Base-by-base conservation (phyloP, 2,113 vertebrate genomes). In the Cheilinus undulatus region DNA sequence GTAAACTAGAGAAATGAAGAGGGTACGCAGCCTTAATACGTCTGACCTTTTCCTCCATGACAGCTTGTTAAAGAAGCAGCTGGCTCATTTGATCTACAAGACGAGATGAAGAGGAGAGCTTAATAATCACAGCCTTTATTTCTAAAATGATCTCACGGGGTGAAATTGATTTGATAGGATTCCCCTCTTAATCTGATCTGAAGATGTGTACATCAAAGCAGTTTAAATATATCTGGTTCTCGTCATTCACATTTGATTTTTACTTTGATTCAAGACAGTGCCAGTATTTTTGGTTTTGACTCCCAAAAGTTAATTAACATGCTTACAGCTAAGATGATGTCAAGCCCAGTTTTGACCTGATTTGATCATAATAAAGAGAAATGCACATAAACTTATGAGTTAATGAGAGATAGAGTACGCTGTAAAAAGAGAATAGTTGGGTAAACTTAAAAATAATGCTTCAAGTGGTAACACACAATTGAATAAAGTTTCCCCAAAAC, bases 41-140 rank as follows among this genome's bases (percentile, higher is more conserved):
- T 59, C 50, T 89, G 87, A 87, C 84, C 85, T 90, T 88, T 82
- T 64, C 57, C 28, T 19, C 26, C 30, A 34, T 64, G 57, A 20
- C 9, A 7, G 63, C 78, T 78, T 73, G 75, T 84, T 83, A 65
- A 20, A 51, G 72, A 57, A 70, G 46, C 80, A 73, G 67, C 61
- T 77, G 73, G 59, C 56, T 62, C 27, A 3, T 36, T 34, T 68
- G 40, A 85, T 83, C 62, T 80, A 79, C 66, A 51, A 51, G 80
- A 72, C 52, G 26, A 54, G 26, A 63, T 28, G n/a, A 68, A 69
- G 43, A 53, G 36, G 26, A 66, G 51, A 45, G 36, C 40, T 49
- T 24, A 19, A 43, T 6, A 12, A n/a, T 7, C 0, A 3, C 6
- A 13, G 19, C 42, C 7, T 19, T 5, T 45, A n/a, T 45, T 45